Evolutionary conservation across 1,140 invertebrate genomes (phyloP).

Genomic region (Sitodiplosis mosellana): DNA sequence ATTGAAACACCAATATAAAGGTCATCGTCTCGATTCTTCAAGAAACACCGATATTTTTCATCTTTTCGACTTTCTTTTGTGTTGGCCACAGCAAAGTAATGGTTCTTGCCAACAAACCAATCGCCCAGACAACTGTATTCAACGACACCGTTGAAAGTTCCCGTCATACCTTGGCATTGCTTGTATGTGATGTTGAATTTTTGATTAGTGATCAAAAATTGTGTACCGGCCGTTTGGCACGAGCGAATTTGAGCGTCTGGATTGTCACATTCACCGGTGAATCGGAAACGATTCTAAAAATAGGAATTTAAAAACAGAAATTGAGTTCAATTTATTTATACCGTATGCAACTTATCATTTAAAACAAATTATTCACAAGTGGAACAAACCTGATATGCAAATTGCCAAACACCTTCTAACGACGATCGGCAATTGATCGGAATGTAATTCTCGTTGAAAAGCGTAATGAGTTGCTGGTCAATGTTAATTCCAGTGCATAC

Average conservation of each 20-base stretch:
- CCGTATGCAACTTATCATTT: no score
- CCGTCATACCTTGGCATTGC: slow-evolving; percentile 59
- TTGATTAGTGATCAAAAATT: slow-evolving; percentile 91
- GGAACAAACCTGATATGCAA: slow-evolving; percentile 60
- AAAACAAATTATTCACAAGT: no score
- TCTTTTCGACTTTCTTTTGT: slow-evolving; percentile 86
- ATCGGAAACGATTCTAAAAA: slow-evolving; percentile 58
- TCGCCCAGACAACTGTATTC: slow-evolving; percentile 87
- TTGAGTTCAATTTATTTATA: slow-evolving; percentile 4
- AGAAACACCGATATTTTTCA: slow-evolving; percentile 82
- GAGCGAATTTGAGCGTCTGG: slow-evolving; percentile 78
- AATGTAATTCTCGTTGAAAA: slow-evolving; percentile 79
- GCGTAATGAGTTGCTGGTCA: slow-evolving; percentile 64
- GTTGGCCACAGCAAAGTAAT: slow-evolving; percentile 87
- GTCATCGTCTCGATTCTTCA: slow-evolving; percentile 88
- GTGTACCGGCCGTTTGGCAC: slow-evolving; percentile 87
- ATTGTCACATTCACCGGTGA: slow-evolving; percentile 76
- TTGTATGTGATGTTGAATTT: slow-evolving; percentile 92
- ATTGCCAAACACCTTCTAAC: slow-evolving; percentile 87
- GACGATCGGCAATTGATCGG: slow-evolving; percentile 85
- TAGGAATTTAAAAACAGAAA: no score
- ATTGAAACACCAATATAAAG: slow-evolving; percentile 77
- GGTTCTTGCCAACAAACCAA: slow-evolving; percentile 90
- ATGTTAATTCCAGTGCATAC: slow-evolving; percentile 54
- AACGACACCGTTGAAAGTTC: slow-evolving; percentile 77